These are phyloP conservation scores for Sapajus apella DNA, from an alignment of 2,113 vertebrate genomes.

Conservation along the genomic window DNA sequence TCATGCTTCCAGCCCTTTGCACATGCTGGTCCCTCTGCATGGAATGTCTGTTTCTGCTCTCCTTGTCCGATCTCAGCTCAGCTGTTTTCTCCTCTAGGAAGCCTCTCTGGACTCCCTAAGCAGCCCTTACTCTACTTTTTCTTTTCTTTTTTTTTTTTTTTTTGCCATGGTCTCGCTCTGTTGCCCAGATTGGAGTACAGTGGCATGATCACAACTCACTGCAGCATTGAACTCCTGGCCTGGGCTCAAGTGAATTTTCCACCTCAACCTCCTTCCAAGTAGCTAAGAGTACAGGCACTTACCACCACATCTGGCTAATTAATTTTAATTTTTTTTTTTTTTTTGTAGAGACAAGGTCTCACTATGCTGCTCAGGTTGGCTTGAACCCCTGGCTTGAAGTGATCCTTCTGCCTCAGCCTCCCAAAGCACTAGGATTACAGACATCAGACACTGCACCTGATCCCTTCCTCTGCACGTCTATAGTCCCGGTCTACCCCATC, in stretches of 20 bases:
- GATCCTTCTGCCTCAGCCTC: not conserved
- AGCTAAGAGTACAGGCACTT: not conserved
- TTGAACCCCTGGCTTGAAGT: not conserved
- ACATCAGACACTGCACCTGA: not conserved
- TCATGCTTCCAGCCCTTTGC: not conserved
- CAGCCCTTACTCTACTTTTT: not conserved
- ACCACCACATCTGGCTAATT: not conserved
- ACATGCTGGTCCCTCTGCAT: not conserved
- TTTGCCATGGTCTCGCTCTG: not conserved
- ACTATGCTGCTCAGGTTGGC: not conserved
- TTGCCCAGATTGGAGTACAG: not conserved
- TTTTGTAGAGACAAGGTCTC: not conserved
- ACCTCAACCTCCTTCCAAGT: not conserved
- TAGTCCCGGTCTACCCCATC: not conserved
- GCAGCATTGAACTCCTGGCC: not conserved
- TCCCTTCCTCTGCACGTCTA: not conserved
- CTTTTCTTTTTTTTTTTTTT: not conserved
- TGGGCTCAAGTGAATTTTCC: not conserved
- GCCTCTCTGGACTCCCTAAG: not conserved
- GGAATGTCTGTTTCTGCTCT: not conserved
- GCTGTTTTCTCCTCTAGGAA: not conserved
- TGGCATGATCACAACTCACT: not conserved
- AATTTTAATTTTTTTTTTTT: not conserved
- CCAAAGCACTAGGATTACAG: not conserved
- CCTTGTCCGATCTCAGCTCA: not conserved